Conservation (phyloP, 2,888 invertebrate genomes). For the Macaria notata region DNA sequence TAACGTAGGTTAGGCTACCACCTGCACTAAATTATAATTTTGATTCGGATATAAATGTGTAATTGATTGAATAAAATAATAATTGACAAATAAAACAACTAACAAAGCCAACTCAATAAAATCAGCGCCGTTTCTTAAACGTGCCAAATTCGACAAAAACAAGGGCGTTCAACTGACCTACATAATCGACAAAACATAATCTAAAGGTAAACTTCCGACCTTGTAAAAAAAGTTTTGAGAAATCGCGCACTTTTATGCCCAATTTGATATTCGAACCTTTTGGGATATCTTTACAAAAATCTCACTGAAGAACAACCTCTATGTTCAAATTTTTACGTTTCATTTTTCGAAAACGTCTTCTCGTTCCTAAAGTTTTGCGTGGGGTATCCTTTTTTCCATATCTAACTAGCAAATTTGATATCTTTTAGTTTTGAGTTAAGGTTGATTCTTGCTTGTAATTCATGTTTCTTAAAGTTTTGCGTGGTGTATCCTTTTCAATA, state of each 20-base stretch:
- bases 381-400: neutral
- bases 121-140: neutral
- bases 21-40: too few species aligned
- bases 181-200: slow-evolving; percentile 31
- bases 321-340: too few species aligned
- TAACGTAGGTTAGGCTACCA: too few species aligned
- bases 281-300: slow-evolving; percentile 12
- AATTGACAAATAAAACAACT: too few species aligned
- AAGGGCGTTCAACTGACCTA: slow-evolving; percentile 30
- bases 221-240: slow-evolving; percentile 31
- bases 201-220: slow-evolving; percentile 34
- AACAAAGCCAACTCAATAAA: too few species aligned
- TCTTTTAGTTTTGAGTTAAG: neutral
- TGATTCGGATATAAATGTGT: too few species aligned
- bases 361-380: neutral
- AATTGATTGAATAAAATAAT: too few species aligned
- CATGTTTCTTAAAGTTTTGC: neutral
- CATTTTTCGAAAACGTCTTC: too few species aligned
- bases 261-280: slow-evolving; percentile 30
- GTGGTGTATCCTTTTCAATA: neutral
- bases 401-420: neutral
- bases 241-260: slow-evolving; percentile 23
- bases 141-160: slow-evolving; percentile 8
- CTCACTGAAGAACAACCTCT: neutral
- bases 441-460: slow-evolving; percentile 5